Base-by-base conservation (phyloP, 2,797 vertebrate species). In the Natrix natrix region DNA sequence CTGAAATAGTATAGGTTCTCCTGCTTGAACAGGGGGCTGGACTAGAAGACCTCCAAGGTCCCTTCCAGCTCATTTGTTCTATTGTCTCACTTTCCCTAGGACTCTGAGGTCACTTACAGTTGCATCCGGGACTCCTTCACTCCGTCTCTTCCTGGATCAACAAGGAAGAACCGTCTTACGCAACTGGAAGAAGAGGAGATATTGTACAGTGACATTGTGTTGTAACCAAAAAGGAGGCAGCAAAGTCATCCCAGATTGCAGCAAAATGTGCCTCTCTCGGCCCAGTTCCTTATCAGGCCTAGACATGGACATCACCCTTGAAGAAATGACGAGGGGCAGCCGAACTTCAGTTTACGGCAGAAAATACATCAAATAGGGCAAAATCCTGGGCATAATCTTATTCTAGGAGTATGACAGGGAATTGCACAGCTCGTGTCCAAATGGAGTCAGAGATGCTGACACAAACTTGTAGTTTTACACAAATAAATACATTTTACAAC, bases 71-170 rank as follows among this genome's bases (percentile, higher is more conserved):
- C 32, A 37, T 37, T 37, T 37, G 32, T 37, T 37, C 32, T 37
- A 37, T 37, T 37, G 32, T 37, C 32, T 37, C 32, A 37, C 32
- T 37, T 37, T 37, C 32, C 32, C 32, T 69, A 63, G 61, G 8
- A 13, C 1, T 63, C 26, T 8, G 66, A 32, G 66, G n/a, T 32
- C 66, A 7, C n/a, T 1, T 69, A 69, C 66, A 69, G n/a, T 0
- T 2, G 1, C 14, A 16, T 32, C 66, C 13, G 1, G 14, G 1
- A 1, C 5, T 3, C 0, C 66, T 17, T 69, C 66, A 17, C n/a
- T 3, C 63, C 13, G 0, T 69, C 63, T 37, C 32, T 37, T 37
- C 32, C 32, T 37, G 32, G 32, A 37, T 37, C 32, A 37, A 37
- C 32, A 37, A 32, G 28, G n/a, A 17, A 32, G 14, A 69, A 69